Percentiles rank a stretch among this genome's conserved stretches.
Evolutionary conservation across 2,888 invertebrate species (phyloP).

Genomic region (Melinopterus prodromus): DNA sequence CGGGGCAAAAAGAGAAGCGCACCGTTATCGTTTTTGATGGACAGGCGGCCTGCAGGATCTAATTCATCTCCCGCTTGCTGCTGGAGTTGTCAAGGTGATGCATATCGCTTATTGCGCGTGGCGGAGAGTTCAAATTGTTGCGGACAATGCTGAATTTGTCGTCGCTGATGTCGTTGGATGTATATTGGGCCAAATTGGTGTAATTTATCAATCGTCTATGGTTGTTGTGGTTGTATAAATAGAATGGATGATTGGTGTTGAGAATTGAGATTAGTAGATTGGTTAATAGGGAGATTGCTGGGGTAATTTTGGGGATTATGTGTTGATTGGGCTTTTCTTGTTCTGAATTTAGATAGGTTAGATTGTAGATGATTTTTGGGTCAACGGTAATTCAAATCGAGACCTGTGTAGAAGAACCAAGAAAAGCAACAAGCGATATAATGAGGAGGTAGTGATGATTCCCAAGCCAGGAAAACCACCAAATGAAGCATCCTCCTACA

Average conservation of each 20-base stretch:
- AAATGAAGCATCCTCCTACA: too few relatives aligned
- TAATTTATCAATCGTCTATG: background rate
- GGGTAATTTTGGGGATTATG: background rate
- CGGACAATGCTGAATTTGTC: background rate
- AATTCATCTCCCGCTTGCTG: background rate
- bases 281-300: background rate
- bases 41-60: constrained; percentile 9
- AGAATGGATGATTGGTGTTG: background rate
- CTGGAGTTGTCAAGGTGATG: background rate
- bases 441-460: too few relatives aligned
- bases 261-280: background rate
- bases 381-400: too few relatives aligned
- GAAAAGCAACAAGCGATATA: too few relatives aligned
- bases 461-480: too few relatives aligned
- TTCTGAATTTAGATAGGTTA: too few relatives aligned
- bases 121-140: background rate
- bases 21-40: constrained; percentile 28
- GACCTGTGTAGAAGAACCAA: too few relatives aligned
- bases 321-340: background rate
- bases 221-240: background rate
- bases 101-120: background rate
- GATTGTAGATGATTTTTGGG: too few relatives aligned
- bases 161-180: background rate
- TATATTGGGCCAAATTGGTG: background rate
- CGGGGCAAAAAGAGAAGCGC: constrained; percentile 36